Percentiles rank a stretch among this genome's conserved stretches.
Conservation (phyloP, 2,797 vertebrate genomes). For the Pantherophis alleghaniensis region DNA sequence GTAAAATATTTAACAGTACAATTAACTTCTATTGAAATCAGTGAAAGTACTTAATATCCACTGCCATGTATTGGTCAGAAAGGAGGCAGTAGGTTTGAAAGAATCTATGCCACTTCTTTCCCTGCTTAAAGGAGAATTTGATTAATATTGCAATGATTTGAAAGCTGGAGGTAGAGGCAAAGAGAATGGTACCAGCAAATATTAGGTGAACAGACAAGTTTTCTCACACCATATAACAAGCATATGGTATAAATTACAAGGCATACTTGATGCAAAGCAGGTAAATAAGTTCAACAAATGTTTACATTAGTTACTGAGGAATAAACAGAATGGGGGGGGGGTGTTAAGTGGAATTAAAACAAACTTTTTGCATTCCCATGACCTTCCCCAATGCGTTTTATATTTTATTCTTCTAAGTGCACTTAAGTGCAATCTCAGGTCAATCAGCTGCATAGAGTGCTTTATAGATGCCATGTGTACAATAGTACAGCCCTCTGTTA, state of each 20-base stretch:
- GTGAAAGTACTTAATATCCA: neutral
- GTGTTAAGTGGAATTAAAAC: slow-evolving; percentile 46
- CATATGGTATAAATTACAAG: slow-evolving; percentile 67
- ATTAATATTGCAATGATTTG: slow-evolving; percentile 20
- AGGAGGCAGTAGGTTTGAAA: neutral
- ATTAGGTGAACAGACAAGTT: slow-evolving; percentile 50
- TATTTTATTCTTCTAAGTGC: neutral
- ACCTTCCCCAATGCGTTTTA: slow-evolving; percentile 15
- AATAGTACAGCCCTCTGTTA: neutral
- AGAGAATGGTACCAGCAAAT: slow-evolving; percentile 45
- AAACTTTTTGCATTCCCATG: slow-evolving; percentile 45
- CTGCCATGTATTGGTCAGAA: neutral
- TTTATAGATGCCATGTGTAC: neutral
- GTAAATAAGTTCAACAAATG: slow-evolving; percentile 64
- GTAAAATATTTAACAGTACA: neutral
- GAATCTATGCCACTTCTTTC: neutral
- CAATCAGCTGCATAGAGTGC: rapidly evolving
- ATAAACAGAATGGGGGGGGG: neutral
- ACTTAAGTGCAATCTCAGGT: neutral
- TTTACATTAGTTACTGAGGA: slow-evolving; percentile 37
- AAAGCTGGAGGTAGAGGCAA: slow-evolving; percentile 32
- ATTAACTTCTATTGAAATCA: neutral
- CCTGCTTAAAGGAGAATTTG: slow-evolving; percentile 39
- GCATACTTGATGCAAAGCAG: slow-evolving; percentile 50
- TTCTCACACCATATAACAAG: slow-evolving; percentile 57